Percentiles rank a stretch among this genome's conserved stretches.
Evolutionary conservation across 2,113 vertebrate species (phyloP).

Genomic region (Hippocampus barbouri): DNA sequence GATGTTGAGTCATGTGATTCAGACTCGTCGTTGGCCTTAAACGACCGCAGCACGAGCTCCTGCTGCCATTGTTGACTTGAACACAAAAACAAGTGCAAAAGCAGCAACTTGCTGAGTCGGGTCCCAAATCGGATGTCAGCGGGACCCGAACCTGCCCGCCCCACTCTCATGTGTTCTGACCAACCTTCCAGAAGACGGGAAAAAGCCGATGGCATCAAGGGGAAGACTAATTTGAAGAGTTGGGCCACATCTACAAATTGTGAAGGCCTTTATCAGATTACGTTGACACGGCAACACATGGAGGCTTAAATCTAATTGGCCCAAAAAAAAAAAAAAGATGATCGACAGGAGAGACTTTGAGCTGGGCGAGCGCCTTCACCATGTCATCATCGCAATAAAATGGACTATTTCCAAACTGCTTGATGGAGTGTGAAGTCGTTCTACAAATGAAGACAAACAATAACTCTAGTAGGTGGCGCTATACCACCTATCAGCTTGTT

Average conservation of each 20-base stretch:
- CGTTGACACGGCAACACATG: too few species aligned
- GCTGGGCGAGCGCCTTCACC: background rate
- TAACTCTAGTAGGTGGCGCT: too few species aligned
- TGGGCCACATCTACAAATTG: too few species aligned
- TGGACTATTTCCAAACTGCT: background rate
- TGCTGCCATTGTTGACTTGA: constrained; percentile 1
- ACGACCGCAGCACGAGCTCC: constrained; percentile 5
- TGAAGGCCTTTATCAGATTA: too few species aligned
- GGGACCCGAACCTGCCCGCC: too few species aligned
- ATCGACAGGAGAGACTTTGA: background rate
- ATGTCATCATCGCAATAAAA: background rate
- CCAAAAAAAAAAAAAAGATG: too few species aligned
- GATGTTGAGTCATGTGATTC: constrained; percentile 38
- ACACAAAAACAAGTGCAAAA: constrained; percentile 26
- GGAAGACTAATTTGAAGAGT: too few species aligned
- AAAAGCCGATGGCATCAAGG: too few species aligned
- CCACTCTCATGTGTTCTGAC: too few species aligned
- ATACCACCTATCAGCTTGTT: too few species aligned
- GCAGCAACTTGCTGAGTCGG: constrained; percentile 35
- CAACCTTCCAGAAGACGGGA: too few species aligned
- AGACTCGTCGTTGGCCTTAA: background rate
- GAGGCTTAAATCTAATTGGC: too few species aligned
- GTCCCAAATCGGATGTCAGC: constrained; percentile 13
- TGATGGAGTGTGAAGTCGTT: background rate
- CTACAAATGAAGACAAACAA: background rate